phyloP scores from a whole-genome alignment of 2,797 vertebrate species.

The Acanthiza pusilla region DNA sequence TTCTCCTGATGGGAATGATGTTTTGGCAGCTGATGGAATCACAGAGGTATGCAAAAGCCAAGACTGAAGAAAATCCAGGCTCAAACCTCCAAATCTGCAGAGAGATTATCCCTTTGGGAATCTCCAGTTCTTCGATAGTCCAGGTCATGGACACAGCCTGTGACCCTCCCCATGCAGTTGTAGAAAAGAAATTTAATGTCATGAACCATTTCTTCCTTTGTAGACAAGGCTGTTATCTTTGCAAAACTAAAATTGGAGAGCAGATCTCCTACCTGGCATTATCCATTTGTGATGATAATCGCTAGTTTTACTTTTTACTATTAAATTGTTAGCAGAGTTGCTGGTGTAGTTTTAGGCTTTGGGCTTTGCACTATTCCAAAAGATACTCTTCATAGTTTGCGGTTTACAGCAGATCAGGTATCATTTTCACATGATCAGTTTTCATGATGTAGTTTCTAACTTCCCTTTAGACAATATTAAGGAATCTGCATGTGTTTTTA shows the following conservation, averaged over 20 bases:
- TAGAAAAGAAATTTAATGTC: background rate
- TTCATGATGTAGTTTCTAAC: background rate
- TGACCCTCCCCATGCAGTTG: background rate
- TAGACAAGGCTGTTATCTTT: background rate
- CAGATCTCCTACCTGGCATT: background rate
- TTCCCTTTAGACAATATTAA: background rate
- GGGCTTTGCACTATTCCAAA: background rate
- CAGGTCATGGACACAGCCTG: background rate
- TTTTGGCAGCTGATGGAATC: slow-evolving; percentile 24
- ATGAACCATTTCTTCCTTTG: background rate
- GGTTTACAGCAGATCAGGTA: background rate
- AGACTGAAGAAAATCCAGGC: slow-evolving; percentile 24
- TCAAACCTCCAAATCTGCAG: slow-evolving; percentile 31
- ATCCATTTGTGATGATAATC: background rate
- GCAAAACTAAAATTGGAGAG: background rate
- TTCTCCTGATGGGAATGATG: slow-evolving; percentile 41
- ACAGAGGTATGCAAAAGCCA: slow-evolving; percentile 44
- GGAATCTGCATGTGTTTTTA: background rate
- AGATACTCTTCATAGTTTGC: background rate
- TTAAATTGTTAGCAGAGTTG: background rate
- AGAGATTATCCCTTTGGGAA: slow-evolving; percentile 28
- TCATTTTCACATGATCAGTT: background rate
- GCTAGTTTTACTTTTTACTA: background rate
- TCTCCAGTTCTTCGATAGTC: slow-evolving; percentile 28
- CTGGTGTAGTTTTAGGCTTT: background rate